Evolutionary conservation across 2,113 vertebrate species (phyloP), one percentile per base, ranked within the genome.

Genomic region (Rhinolophus sinicus): DNA sequence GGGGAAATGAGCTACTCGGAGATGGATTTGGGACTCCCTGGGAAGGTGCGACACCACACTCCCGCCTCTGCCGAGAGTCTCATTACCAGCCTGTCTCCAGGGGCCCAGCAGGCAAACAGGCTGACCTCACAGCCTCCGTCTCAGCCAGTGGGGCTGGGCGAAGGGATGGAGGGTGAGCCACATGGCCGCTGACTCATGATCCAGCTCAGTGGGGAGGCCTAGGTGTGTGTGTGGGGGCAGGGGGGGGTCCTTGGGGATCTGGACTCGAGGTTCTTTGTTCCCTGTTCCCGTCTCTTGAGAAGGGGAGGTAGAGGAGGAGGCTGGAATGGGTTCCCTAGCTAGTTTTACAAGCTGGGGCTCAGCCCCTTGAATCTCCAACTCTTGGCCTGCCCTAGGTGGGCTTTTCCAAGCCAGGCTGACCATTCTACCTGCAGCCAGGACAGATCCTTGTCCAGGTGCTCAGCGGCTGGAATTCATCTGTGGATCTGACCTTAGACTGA

Each of bases 1-100:
- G 73, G 58, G 56, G 6, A 50, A 67, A 52, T 60, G 24, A 96
- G 65, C 84, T 62, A 16, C n/a, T 78, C 60, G 62, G 87, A 96
- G 90, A 80, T 7, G 12, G 60, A 75, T 52, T 83, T 52, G 73
- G 88, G 73, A 69, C 90, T 90, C 76, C 77, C 56, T 84, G 96
- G 94, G 85, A 94, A 95, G 52, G 67, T 89, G 77, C 77, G 90
- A 97, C 28, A 47, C 64, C 54, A 54, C 77, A 72, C 88, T 73
- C 78, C 81, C 0, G 1, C 73, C 44, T 93, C 70, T 86, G 87
- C 58, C 76, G 65, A 5, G 69, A 96, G 70, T 58, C 84, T 92
- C 75, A 52, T 88, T 78, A 50, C 47, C 5, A 30, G 15, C 40
- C 3, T 67, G n/a, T 84, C 90, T 82, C 77, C 47, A 24, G 77